phyloP scores from a whole-genome alignment of 2,888 invertebrate genomes.

The Oligia strigilis region DNA sequence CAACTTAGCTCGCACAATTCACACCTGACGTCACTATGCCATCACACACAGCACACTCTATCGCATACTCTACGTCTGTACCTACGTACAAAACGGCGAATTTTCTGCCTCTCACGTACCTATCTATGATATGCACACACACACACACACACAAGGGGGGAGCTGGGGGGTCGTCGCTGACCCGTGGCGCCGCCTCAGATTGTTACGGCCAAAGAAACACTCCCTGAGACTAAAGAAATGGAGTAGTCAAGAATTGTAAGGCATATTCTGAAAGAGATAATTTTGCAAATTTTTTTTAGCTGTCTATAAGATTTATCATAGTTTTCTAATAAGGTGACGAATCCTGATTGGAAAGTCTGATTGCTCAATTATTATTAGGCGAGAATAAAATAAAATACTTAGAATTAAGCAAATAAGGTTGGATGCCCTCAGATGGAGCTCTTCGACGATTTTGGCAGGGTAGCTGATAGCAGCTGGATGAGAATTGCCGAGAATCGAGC shows the following conservation, averaged over 20 bases:
- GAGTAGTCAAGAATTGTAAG: conserved; percentile 62
- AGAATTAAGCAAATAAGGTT: background rate
- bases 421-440: background rate
- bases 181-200: conserved; percentile 90
- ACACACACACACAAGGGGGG: conserved; percentile 62
- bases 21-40: conserved; percentile 20
- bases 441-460: background rate
- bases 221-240: conserved; percentile 72
- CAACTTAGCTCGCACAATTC: background rate
- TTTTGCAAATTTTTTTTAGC: background rate
- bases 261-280: background rate
- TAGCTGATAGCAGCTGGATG: background rate
- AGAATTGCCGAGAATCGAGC: background rate
- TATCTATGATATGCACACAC: conserved; percentile 69
- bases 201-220: conserved; percentile 90
- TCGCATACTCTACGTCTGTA: conserved; percentile 39
- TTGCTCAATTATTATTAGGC: background rate
- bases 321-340: background rate
- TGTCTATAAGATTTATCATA: background rate
- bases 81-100: conserved; percentile 73
- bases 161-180: conserved; percentile 83
- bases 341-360: background rate
- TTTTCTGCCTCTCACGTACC: conserved; percentile 76
- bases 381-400: too few species aligned
- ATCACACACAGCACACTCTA: conserved; percentile 9